A percentile compares a stretch with the other conserved stretches of the same genome.
Evolutionary conservation across 2,888 invertebrate genomes (phyloP).

Genomic region (Metopia argyrocephala): DNA sequence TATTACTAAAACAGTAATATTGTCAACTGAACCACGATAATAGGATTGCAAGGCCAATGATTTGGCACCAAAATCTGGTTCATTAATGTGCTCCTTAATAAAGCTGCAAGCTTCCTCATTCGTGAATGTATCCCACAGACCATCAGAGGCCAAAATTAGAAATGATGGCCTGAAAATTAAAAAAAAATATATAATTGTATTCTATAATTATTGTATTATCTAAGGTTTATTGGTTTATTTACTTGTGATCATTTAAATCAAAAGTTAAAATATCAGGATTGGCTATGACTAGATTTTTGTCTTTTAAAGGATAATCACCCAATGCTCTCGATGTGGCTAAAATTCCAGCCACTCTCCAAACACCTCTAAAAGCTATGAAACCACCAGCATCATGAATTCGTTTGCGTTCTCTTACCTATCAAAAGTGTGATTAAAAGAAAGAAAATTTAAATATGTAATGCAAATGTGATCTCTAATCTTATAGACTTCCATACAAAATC

Average conservation of each 20-base stretch:
- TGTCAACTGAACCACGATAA: conserved; percentile 94
- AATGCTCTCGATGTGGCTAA: conserved; percentile 95
- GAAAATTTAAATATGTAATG: neutral
- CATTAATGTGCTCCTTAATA: conserved; percentile 90
- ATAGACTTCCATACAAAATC: no score
- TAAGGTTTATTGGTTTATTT: conserved; percentile 59
- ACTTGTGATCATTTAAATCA: conserved; percentile 89
- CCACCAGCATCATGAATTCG: conserved; percentile 97
- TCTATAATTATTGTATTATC: neutral
- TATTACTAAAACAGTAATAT: conserved; percentile 95
- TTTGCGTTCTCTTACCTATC: conserved; percentile 92
- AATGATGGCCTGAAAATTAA: conserved; percentile 84
- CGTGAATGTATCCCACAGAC: conserved; percentile 96
- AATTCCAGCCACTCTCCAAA: conserved; percentile 97
- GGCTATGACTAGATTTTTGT: conserved; percentile 94
- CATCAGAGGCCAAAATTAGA: conserved; percentile 95
- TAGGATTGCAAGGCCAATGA: conserved; percentile 94
- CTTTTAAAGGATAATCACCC: conserved; percentile 97
- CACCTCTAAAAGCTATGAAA: conserved; percentile 95
- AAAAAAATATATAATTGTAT: neutral
- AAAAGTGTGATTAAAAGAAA: neutral
- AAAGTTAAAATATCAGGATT: conserved; percentile 97
- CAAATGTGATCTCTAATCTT: no score
- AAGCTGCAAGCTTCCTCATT: conserved; percentile 96
- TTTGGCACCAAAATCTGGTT: conserved; percentile 94